phyloP scores from a whole-genome alignment of 1,140 invertebrate genomes.

The Pseudomyrmex concolor region DNA sequence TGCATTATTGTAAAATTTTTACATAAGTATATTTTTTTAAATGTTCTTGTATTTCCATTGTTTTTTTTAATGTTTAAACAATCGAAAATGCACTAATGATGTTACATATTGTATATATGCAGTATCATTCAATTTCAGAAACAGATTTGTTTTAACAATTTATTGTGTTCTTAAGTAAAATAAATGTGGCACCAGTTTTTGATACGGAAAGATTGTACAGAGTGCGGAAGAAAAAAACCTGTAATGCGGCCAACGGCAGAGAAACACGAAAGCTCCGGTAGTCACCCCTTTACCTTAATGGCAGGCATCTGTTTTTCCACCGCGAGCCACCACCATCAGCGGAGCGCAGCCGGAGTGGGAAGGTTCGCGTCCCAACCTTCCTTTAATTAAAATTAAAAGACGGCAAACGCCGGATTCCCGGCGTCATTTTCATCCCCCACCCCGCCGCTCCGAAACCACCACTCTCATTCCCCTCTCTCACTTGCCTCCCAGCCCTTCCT shows the following conservation, averaged over 20 bases:
- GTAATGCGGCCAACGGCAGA: slow-evolving; percentile 39
- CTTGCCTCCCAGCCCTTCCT: slow-evolving; percentile 29
- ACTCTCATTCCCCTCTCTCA: slow-evolving; percentile 35
- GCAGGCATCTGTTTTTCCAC: slow-evolving; percentile 76
- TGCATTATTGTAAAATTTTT: too few relatives aligned
- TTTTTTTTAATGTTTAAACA: too few relatives aligned
- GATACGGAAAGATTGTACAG: not conserved
- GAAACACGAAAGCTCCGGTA: slow-evolving; percentile 46
- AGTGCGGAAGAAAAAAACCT: slow-evolving; percentile 26
- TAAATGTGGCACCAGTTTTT: slow-evolving; percentile 16
- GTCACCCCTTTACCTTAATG: slow-evolving; percentile 67
- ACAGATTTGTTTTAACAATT: not conserved
- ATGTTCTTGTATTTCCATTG: too few relatives aligned
- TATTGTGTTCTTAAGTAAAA: slow-evolving; percentile 27
- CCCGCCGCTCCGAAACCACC: slow-evolving; percentile 52
- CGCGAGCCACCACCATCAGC: slow-evolving; percentile 42
- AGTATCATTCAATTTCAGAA: slow-evolving; percentile 1
- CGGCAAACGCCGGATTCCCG: slow-evolving; percentile 77
- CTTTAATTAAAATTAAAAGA: slow-evolving; percentile 85
- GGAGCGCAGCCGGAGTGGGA: not conserved
- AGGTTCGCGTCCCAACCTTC: slow-evolving; percentile 67
- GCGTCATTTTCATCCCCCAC: slow-evolving; percentile 75
- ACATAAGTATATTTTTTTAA: too few relatives aligned
- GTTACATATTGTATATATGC: not conserved
- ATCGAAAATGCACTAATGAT: not conserved